A percentile compares a stretch with the other conserved stretches of the same genome.
These are phyloP conservation scores for Notarius quadriscutis DNA, from an alignment of 2,113 vertebrate genomes.

Conservation along the genomic window DNA sequence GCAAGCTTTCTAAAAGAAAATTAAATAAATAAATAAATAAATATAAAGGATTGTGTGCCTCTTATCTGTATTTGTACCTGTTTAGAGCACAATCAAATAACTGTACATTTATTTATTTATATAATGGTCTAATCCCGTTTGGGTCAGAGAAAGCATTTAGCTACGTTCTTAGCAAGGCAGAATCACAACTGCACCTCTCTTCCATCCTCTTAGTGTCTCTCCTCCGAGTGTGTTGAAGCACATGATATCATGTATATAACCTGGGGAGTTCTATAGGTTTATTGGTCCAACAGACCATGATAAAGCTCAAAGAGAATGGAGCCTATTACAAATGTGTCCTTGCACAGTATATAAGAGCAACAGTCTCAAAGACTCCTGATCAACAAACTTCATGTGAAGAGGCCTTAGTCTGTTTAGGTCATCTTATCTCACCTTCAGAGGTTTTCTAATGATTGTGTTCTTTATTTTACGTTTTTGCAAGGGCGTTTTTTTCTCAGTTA, in stretches of 20 bases:
- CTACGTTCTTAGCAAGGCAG: background rate
- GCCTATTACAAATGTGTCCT: background rate
- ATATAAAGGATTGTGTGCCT: background rate
- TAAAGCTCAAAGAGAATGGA: background rate
- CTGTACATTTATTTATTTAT: background rate
- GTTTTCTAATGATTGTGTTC: background rate
- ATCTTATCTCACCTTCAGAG: background rate
- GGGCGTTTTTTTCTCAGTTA: constrained; percentile 31
- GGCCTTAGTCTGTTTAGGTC: background rate
- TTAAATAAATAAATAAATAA: background rate
- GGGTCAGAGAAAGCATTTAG: background rate
- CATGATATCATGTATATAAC: background rate
- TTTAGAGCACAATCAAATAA: too few relatives aligned
- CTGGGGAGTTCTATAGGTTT: background rate
- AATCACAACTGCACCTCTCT: background rate
- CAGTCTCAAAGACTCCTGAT: background rate
- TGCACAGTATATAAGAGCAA: background rate
- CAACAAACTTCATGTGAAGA: background rate
- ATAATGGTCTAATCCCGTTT: background rate
- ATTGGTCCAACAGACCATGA: background rate
- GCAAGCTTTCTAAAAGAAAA: background rate
- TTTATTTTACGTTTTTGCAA: constrained; percentile 11
- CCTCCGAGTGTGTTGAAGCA: too few relatives aligned
- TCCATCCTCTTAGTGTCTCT: background rate
- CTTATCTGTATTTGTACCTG: background rate